phyloP scores from a whole-genome alignment of 2,797 vertebrate genomes.

The Trematomus bernacchii region DNA sequence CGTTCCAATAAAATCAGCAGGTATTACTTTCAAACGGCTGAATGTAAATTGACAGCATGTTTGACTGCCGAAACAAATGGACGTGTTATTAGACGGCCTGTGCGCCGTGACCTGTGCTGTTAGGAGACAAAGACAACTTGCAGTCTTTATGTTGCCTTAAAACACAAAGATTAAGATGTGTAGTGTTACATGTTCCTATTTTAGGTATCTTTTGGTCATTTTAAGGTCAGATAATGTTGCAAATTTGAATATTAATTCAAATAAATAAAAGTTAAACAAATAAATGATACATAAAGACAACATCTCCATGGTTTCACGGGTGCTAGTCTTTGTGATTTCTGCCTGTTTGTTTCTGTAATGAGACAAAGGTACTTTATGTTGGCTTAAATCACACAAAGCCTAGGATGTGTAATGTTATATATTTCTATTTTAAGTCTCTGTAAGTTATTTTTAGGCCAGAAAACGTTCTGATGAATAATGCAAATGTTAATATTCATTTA shows the following conservation, averaged over 20 bases:
- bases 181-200: no score
- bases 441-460: background rate
- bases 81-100: slow-evolving; percentile 32
- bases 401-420: background rate
- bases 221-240: no score
- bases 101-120: slow-evolving; percentile 27
- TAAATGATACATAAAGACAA: no score
- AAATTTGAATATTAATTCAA: no score
- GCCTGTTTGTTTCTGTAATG: background rate
- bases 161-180: background rate
- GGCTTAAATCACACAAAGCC: background rate
- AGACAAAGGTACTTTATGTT: slow-evolving; percentile 28
- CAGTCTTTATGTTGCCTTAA: background rate
- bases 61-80: slow-evolving; percentile 53
- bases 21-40: slow-evolving; percentile 71
- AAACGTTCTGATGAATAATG: slow-evolving; percentile 9
- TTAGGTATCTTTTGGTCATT: no score
- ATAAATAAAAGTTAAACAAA: no score
- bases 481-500: slow-evolving; percentile 11
- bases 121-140: slow-evolving; percentile 27
- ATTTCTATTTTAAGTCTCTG: background rate
- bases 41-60: slow-evolving; percentile 69
- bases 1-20: slow-evolving; percentile 79
- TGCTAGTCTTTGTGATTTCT: no score
- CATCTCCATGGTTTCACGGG: no score